Conservation (phyloP, 2,113 vertebrate genomes). For the Hoplias malabaricus region DNA sequence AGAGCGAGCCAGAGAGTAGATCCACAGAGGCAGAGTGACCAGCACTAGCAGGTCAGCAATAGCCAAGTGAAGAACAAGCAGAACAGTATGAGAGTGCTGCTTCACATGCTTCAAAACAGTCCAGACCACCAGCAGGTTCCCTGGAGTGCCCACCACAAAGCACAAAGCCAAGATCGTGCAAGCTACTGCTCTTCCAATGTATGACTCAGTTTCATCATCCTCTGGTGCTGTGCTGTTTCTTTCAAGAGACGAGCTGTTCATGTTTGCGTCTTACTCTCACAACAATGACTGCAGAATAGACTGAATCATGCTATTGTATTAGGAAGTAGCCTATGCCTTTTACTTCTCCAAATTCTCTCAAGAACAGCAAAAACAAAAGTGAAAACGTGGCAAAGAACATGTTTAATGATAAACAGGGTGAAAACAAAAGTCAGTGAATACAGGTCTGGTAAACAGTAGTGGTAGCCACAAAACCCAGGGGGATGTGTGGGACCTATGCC, state of each 20-base stretch:
- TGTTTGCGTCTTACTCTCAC: constrained; percentile 20
- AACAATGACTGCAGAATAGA: not conserved
- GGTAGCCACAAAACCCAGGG: too few relatives aligned
- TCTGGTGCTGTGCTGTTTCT: not conserved
- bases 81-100: constrained; percentile 71
- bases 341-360: constrained; percentile 40
- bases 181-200: not conserved
- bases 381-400: too few relatives aligned
- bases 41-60: constrained; percentile 73
- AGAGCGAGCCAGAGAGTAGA: constrained; percentile 69
- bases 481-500: too few relatives aligned
- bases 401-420: too few relatives aligned
- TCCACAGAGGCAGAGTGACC: constrained; percentile 77
- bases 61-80: constrained; percentile 74
- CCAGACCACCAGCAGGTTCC: constrained; percentile 77
- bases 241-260: constrained; percentile 2
- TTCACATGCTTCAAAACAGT: constrained; percentile 73
- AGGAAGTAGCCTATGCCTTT: not conserved
- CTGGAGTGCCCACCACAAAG: constrained; percentile 70
- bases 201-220: not conserved
- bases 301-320: not conserved
- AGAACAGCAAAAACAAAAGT: not conserved
- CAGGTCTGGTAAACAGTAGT: too few relatives aligned
- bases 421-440: too few relatives aligned
- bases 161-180: constrained; percentile 65